Percentiles rank a stretch among this genome's conserved stretches.
Evolutionary conservation across 2,113 vertebrate genomes (phyloP).

Genomic region (Oxyruncus cristatus): DNA sequence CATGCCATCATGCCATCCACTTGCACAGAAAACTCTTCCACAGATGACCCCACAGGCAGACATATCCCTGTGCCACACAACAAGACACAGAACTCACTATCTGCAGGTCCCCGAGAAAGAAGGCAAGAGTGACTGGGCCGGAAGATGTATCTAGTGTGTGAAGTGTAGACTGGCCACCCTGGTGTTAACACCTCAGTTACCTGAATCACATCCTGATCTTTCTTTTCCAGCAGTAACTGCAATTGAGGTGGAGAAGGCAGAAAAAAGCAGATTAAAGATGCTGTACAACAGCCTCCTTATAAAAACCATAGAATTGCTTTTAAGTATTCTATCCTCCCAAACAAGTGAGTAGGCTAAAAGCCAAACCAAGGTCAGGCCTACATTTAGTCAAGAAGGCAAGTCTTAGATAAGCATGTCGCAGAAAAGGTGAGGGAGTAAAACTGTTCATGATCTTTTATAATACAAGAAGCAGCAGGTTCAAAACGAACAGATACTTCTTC

Average conservation of each 20-base stretch:
- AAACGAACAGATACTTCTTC: background rate
- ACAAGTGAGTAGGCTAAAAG: background rate
- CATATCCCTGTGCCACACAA: background rate
- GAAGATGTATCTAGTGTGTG: background rate
- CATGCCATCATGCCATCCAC: too few relatives aligned
- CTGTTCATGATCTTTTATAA: background rate
- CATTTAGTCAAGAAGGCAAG: background rate
- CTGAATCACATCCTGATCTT: background rate
- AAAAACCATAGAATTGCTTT: background rate
- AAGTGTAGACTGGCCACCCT: background rate
- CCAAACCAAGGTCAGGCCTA: background rate
- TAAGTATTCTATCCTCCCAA: background rate
- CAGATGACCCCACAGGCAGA: background rate
- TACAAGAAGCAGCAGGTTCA: background rate
- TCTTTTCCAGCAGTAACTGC: background rate
- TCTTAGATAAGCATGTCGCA: background rate
- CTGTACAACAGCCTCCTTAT: background rate
- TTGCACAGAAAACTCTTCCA: background rate
- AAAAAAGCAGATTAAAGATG: background rate
- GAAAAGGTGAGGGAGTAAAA: background rate
- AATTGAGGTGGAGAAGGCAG: background rate
- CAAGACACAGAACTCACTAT: background rate
- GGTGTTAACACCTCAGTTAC: background rate
- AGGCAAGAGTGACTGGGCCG: background rate
- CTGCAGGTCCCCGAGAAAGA: background rate